These are phyloP conservation scores for Leptinotarsa rubiginosa DNA, from an alignment of 2,888 invertebrate genomes.

Conservation along the genomic window DNA sequence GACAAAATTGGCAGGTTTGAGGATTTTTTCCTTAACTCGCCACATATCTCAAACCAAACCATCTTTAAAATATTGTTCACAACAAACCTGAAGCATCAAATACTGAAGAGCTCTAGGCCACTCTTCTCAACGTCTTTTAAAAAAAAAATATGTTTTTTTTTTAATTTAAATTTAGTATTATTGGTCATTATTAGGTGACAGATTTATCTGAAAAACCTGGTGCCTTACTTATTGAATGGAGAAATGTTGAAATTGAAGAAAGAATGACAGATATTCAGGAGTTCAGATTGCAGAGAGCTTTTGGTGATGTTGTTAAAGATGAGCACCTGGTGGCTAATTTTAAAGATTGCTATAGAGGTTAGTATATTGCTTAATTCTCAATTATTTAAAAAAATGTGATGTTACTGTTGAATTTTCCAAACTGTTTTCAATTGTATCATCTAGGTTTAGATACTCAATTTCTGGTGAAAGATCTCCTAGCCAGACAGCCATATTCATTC, in stretches of 20 bases:
- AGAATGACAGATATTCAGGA: conserved; percentile 65
- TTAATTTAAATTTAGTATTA: no score
- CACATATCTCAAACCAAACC: no score
- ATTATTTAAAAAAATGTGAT: not conserved
- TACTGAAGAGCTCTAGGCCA: no score
- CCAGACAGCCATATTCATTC: conserved; percentile 68
- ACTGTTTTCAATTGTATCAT: conserved; percentile 22
- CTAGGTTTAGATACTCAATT: conserved; percentile 66
- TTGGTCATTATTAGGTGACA: conserved; percentile 62
- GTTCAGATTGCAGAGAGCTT: conserved; percentile 66
- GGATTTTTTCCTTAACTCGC: no score
- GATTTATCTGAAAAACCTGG: conserved; percentile 69
- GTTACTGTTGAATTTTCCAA: not conserved
- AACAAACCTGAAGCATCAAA: no score
- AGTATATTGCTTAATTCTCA: not conserved
- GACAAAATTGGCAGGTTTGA: no score
- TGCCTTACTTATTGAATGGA: conserved; percentile 69
- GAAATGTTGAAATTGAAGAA: conserved; percentile 64
- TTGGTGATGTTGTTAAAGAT: conserved; percentile 61
- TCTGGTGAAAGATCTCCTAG: conserved; percentile 67
- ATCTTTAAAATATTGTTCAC: no score
- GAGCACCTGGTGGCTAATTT: conserved; percentile 59
- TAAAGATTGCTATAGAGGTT: conserved; percentile 65
- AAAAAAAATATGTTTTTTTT: no score
- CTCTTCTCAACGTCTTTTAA: no score